phyloP scores from a whole-genome alignment of 1,140 invertebrate genomes.

The Euwallacea fornicatus region DNA sequence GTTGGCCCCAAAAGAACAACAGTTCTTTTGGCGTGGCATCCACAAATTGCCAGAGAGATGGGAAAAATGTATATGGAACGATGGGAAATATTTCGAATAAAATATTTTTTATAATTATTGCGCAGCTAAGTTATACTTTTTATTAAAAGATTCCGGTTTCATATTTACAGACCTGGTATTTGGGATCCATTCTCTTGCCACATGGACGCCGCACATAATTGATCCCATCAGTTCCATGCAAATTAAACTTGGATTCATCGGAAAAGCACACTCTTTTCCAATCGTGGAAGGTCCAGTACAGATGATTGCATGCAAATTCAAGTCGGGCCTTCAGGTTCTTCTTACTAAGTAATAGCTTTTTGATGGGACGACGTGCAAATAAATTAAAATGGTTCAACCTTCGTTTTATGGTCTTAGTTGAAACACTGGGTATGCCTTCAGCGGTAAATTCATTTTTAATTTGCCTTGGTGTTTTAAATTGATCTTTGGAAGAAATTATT shows the following conservation, averaged over 20 bases:
- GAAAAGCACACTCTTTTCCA: background rate
- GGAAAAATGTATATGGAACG: no score
- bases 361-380: background rate
- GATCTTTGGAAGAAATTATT: background rate
- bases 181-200: background rate
- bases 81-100: no score
- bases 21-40: no score
- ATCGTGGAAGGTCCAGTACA: background rate
- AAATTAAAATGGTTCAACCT: no score
- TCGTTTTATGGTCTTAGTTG: background rate
- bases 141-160: no score
- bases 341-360: background rate
- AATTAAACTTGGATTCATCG: background rate
- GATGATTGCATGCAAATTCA: background rate
- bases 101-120: no score
- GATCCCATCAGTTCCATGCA: background rate
- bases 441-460: background rate
- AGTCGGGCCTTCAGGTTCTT: background rate
- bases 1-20: no score
- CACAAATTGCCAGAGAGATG: no score
- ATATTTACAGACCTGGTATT: no score
- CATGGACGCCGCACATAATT: background rate
- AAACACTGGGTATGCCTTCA: background rate
- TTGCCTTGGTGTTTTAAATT: background rate
- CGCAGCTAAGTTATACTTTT: no score